Evolutionary conservation across 2,113 vertebrate genomes (phyloP).

Genomic region (human (Homo sapiens)): GRCh38 chr2:40030501-40031000

Average conservation of each 20-base stretch:
- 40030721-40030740: not conserved
- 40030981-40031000: not conserved
- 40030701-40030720: not conserved
- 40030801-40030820: not conserved
- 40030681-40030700: not conserved
- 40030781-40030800: not conserved
- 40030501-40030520: not conserved
- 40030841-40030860: not conserved
- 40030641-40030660: not conserved
- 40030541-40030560: not conserved
- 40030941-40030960: not conserved
- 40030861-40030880: not conserved
- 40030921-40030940: not conserved
- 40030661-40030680: not conserved
- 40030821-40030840: not conserved
- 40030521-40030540: not conserved
- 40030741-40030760: not conserved
- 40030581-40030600: not conserved
- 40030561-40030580: not conserved
- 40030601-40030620: not conserved
- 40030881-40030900: not conserved
- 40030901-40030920: not conserved
- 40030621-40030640: not conserved
- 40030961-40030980: not conserved
- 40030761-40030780: not conserved